These are phyloP conservation scores for Rhynchopsitta pachyrhyncha DNA, from an alignment of 2,113 vertebrate genomes.

Conservation along the genomic window DNA sequence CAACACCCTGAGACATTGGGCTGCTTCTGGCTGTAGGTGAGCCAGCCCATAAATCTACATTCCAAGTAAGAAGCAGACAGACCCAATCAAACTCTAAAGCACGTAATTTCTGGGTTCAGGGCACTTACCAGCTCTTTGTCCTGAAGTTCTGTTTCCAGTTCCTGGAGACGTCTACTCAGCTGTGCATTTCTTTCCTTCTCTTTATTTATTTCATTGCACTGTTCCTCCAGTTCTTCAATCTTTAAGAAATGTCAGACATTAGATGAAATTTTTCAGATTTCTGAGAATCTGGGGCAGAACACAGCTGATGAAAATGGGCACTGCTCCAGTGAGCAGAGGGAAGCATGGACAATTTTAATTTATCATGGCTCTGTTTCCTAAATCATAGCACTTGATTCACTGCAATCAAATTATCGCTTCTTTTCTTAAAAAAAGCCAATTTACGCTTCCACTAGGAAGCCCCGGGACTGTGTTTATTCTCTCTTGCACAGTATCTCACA, in stretches of 20 bases:
- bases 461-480: neutral
- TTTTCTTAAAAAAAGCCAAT: constrained; percentile 11
- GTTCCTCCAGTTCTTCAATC: constrained; percentile 89
- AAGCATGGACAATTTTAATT: neutral
- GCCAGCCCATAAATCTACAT: neutral
- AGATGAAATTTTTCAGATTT: neutral
- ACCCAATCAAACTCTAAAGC: neutral
- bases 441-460: neutral
- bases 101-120: neutral
- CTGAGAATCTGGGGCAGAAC: neutral
- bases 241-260: constrained; percentile 58
- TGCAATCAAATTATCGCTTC: neutral
- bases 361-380: neutral
- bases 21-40: neutral
- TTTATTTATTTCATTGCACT: constrained; percentile 85
- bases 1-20: neutral
- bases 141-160: constrained; percentile 86
- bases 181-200: constrained; percentile 89
- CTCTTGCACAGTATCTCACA: neutral
- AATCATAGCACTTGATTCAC: neutral
- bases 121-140: constrained; percentile 90
- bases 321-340: neutral
- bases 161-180: constrained; percentile 82
- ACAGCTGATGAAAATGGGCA: neutral
- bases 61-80: neutral